These are phyloP conservation scores for Podabrus alpinus DNA, from an alignment of 2,888 invertebrate genomes.

Conservation along the genomic window DNA sequence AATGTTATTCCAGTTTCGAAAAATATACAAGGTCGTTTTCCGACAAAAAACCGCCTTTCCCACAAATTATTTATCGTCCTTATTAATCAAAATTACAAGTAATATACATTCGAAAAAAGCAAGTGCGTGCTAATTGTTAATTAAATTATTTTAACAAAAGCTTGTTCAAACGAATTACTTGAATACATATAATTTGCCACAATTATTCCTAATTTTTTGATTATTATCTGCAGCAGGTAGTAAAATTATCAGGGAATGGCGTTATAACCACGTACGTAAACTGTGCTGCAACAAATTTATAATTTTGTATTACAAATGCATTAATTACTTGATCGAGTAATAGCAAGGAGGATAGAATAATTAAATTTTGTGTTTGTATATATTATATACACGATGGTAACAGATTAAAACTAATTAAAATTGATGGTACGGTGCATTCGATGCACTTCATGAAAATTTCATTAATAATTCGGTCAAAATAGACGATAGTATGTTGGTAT, in stretches of 20 bases:
- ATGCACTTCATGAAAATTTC: not conserved
- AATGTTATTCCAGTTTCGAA: constrained; percentile 13
- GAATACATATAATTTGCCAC: not conserved
- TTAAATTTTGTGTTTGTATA: not conserved
- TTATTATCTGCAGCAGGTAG: not conserved
- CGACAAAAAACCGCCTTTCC: not conserved
- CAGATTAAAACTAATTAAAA: not conserved
- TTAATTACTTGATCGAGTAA: not conserved
- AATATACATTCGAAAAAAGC: not conserved
- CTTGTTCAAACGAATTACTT: not conserved
- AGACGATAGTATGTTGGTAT: not conserved
- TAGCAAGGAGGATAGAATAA: not conserved
- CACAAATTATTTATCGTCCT: not conserved
- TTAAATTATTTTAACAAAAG: not conserved
- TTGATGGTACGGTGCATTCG: not conserved
- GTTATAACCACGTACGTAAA: not conserved
- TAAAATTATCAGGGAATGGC: not conserved
- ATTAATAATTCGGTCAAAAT: not conserved
- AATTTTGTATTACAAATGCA: not conserved
- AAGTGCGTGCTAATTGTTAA: not conserved
- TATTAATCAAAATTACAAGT: not conserved
- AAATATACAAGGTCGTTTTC: not conserved
- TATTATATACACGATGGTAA: not conserved
- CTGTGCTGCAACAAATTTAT: not conserved
- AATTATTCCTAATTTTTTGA: not conserved